These are phyloP conservation scores for Drosophila nasuta DNA, from an alignment of 1,140 invertebrate genomes.

Conservation along the genomic window DNA sequence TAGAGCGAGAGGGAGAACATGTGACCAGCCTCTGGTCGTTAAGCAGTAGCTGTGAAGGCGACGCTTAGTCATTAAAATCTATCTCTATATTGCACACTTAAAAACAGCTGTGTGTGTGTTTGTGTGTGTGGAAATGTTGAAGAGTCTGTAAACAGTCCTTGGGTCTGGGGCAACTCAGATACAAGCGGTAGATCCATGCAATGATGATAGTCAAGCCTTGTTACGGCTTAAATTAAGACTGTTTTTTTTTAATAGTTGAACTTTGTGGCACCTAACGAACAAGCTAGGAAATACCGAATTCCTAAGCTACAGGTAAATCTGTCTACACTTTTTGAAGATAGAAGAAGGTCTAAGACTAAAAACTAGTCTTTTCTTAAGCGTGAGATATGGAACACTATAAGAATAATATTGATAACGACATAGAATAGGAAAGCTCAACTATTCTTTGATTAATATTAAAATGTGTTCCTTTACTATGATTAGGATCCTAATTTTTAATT, in stretches of 20 bases:
- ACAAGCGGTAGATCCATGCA: constrained; percentile 34
- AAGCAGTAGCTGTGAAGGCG: constrained; percentile 56
- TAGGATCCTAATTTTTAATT: too few relatives aligned
- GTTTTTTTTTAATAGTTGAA: not conserved
- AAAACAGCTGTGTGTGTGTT: not conserved
- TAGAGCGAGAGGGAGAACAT: not conserved
- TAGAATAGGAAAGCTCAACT: too few relatives aligned
- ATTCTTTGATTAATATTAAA: too few relatives aligned
- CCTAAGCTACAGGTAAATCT: not conserved
- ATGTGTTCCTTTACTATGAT: too few relatives aligned
- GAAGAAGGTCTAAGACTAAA: not conserved
- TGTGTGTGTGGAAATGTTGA: not conserved
- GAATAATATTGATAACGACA: too few relatives aligned
- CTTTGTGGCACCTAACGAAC: not conserved
- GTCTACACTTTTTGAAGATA: not conserved
- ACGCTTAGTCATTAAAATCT: constrained; percentile 58
- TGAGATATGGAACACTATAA: too few relatives aligned
- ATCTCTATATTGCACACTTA: constrained; percentile 1
- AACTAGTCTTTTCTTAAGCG: too few relatives aligned
- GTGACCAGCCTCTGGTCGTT: constrained; percentile 41
- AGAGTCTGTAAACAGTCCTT: constrained; percentile 8
- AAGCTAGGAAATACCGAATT: not conserved
- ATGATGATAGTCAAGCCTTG: constrained; percentile 25
- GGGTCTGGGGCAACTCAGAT: not conserved
- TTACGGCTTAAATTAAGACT: not conserved